Evolutionary conservation across 2,113 vertebrate species (phyloP).

Genomic region (Perca fluviatilis): DNA sequence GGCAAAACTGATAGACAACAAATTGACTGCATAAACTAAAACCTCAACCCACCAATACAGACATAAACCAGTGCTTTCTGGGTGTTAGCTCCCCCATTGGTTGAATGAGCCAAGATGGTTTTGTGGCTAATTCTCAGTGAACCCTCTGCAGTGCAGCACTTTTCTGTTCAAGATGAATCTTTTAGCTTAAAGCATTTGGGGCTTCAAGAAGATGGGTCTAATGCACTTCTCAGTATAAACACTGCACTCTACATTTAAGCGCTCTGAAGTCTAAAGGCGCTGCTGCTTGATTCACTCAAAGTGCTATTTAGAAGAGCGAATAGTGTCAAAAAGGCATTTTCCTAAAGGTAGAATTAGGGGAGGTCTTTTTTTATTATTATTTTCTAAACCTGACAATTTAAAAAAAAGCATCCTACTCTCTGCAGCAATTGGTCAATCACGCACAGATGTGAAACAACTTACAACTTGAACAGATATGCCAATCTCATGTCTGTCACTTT

Average conservation of each 20-base stretch:
- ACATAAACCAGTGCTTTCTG: constrained; percentile 32
- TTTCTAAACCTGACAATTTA: background rate
- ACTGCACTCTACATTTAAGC: constrained; percentile 62
- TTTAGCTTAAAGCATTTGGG: constrained; percentile 61
- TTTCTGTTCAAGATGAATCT: constrained; percentile 62
- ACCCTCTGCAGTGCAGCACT: constrained; percentile 39
- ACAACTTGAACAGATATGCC: background rate
- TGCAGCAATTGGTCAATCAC: constrained; percentile 8
- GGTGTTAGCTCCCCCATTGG: constrained; percentile 45
- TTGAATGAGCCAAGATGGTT: constrained; percentile 64
- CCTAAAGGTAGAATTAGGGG: background rate
- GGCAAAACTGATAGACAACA: constrained; percentile 76
- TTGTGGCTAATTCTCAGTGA: constrained; percentile 51
- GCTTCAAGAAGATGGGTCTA: constrained; percentile 48
- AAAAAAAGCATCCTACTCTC: background rate
- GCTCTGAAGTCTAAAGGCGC: constrained; percentile 43
- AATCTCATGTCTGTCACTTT: background rate
- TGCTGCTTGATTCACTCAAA: constrained; percentile 65
- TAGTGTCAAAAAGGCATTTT: constrained; percentile 47
- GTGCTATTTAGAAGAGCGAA: constrained; percentile 49
- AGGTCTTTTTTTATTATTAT: constrained; percentile 2
- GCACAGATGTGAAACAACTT: constrained; percentile 7
- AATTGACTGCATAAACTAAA: constrained; percentile 70
- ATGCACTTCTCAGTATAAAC: constrained; percentile 68
- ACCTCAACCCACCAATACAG: constrained; percentile 45